Conservation (phyloP, 1,140 invertebrate species). For the Lasioglossum albipes region DNA sequence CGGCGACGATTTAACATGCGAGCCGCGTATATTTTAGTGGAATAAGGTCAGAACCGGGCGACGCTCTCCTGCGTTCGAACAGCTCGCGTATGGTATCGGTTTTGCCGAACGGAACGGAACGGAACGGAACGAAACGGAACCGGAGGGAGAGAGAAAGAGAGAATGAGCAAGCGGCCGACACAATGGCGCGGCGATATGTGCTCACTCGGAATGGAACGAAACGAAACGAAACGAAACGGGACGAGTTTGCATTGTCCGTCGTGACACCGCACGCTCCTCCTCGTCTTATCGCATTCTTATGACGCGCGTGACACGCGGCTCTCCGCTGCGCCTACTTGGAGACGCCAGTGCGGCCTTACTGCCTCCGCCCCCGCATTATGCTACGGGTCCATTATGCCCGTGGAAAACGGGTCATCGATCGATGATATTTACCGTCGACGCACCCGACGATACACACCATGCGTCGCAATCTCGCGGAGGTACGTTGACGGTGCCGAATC, state of each 20-base stretch:
- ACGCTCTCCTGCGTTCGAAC: conserved; percentile 61
- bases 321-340: conserved; percentile 43
- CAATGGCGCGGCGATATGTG: conserved; percentile 62
- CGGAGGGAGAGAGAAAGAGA: no score
- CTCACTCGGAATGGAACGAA: conserved; percentile 57
- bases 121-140: conserved; percentile 10
- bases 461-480: no score
- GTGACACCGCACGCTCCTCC: conserved; percentile 54
- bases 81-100: conserved; percentile 61
- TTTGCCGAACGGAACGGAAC: conserved; percentile 32
- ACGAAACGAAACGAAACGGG: conserved; percentile 51
- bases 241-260: conserved; percentile 61
- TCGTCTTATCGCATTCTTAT: conserved; percentile 77
- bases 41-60: conserved; percentile 74
- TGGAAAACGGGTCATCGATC: conserved; percentile 33
- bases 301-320: conserved; percentile 71
- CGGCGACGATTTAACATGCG: conserved; percentile 67
- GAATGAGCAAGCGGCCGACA: conserved; percentile 52
- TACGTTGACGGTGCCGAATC: neutral
- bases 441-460: no score
- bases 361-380: neutral
- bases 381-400: conserved; percentile 45
- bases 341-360: neutral
- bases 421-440: neutral
- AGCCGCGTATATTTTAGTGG: conserved; percentile 72